phyloP scores from a whole-genome alignment of 2,888 invertebrate species.

The Lepas anatifera region DNA sequence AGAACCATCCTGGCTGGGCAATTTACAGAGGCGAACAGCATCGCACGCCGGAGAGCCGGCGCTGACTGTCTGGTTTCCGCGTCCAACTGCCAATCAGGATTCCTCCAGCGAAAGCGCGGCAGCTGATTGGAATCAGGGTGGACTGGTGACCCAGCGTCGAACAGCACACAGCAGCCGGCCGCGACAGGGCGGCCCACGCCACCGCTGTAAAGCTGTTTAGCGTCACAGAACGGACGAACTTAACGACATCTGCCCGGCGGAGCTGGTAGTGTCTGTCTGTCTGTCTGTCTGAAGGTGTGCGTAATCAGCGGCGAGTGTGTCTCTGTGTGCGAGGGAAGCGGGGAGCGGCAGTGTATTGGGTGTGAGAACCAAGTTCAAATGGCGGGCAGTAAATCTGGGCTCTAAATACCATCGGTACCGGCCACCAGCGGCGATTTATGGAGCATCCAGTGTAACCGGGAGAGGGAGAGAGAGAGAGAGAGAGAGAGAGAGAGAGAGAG shows the following conservation, averaged over 20 bases:
- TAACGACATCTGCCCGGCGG: no score
- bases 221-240: no score
- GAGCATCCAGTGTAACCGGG: neutral
- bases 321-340: neutral
- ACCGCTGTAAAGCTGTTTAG: no score
- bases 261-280: neutral
- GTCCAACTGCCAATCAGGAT: conserved; percentile 1
- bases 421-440: neutral
- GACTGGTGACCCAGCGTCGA: no score
- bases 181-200: no score
- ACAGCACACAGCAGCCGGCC: no score
- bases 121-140: neutral
- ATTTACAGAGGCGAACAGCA: no score
- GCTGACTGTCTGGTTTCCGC: no score
- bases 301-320: neutral
- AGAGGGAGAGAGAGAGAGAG: conserved; percentile 1
- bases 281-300: neutral
- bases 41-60: no score
- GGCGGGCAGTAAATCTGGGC: neutral
- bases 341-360: neutral
- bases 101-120: neutral
- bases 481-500: conserved; percentile 7
- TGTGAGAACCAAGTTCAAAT: neutral
- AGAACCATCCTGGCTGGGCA: no score
- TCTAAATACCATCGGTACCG: neutral